Conservation (phyloP, 2,113 vertebrate species). For the Salvelinus alpinus region DNA sequence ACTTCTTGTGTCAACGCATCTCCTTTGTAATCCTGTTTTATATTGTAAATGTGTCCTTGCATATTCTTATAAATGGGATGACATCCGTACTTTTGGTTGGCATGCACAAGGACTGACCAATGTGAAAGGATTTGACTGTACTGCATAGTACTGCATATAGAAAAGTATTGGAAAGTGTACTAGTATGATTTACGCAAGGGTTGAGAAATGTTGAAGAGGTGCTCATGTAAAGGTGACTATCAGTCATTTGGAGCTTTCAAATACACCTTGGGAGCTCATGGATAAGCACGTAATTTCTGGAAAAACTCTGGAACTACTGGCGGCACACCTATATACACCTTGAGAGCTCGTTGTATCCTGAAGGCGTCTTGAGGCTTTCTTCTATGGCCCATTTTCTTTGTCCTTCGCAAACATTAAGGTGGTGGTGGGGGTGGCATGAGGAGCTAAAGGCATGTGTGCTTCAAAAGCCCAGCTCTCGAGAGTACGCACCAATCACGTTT, state of each 20-base stretch:
- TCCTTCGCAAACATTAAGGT: not conserved
- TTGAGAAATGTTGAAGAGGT: not conserved
- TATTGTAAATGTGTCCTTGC: not conserved
- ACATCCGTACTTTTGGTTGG: not conserved
- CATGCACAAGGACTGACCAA: not conserved
- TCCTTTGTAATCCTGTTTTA: not conserved
- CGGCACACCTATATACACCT: too few relatives aligned
- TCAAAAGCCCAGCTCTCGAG: not conserved
- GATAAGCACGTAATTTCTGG: too few relatives aligned
- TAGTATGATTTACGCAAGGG: not conserved
- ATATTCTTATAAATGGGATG: not conserved
- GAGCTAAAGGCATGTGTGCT: not conserved
- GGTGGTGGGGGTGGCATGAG: not conserved
- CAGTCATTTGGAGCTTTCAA: not conserved
- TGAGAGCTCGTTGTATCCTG: not conserved
- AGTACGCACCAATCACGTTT: not conserved
- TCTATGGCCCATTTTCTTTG: not conserved
- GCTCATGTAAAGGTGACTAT: not conserved
- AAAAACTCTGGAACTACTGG: too few relatives aligned
- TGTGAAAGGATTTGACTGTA: not conserved
- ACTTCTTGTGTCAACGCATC: not conserved
- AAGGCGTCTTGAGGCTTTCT: not conserved
- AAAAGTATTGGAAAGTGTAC: not conserved
- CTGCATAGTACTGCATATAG: not conserved
- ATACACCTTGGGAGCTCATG: too few relatives aligned